These are phyloP conservation scores for Erebia epiphron DNA, from an alignment of 2,888 invertebrate species.

Conservation along the genomic window DNA sequence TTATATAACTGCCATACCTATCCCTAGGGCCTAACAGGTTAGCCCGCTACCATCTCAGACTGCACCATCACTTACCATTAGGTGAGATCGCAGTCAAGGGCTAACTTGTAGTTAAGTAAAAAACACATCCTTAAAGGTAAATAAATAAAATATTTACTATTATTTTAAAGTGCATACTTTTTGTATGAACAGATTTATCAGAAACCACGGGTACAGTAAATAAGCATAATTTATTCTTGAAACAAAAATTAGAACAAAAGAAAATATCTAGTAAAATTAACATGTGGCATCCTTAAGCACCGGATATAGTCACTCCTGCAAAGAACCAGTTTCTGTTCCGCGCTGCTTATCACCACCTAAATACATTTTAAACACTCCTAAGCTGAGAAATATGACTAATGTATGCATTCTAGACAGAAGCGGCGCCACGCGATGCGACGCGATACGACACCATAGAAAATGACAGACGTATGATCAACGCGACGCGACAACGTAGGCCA, in stretches of 20 bases:
- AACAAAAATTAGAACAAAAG: slow-evolving; percentile 14
- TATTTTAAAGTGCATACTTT: not conserved
- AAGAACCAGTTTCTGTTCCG: slow-evolving; percentile 60
- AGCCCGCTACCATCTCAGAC: too few species aligned
- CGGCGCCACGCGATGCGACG: too few species aligned
- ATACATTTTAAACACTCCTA: slow-evolving; percentile 49
- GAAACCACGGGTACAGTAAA: not conserved
- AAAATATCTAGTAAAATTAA: slow-evolving; percentile 18
- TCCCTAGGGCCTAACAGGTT: too few species aligned
- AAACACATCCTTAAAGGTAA: not conserved
- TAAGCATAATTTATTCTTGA: not conserved
- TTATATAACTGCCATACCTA: too few species aligned
- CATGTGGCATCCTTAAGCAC: slow-evolving; percentile 43
- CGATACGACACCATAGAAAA: too few species aligned
- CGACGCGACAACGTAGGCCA: too few species aligned
- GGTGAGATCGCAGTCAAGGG: too few species aligned
- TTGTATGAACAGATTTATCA: not conserved
- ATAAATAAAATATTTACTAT: not conserved
- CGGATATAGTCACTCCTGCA: slow-evolving; percentile 52
- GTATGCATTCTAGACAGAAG: not conserved
- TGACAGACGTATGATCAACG: too few species aligned
- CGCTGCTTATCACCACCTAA: slow-evolving; percentile 64
- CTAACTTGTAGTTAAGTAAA: too few species aligned
- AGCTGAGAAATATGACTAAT: slow-evolving; percentile 1
- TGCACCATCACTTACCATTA: too few species aligned